Evolutionary conservation across 2,888 invertebrate genomes (phyloP).

Genomic region (Girardia tigrina): DNA sequence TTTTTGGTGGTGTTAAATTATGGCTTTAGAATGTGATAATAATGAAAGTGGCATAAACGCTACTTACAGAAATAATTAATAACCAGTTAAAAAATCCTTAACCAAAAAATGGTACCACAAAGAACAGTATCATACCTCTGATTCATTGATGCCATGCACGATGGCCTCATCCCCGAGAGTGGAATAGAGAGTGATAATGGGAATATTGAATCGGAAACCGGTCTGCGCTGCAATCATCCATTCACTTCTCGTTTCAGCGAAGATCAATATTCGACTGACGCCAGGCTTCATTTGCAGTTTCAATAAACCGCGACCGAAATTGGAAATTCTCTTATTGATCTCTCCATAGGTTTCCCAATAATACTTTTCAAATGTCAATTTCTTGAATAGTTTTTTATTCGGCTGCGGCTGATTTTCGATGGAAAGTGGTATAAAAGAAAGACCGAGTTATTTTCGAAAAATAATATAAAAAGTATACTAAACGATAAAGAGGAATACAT

Average conservation of each 20-base stretch:
- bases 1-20: no score
- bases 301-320: slow-evolving; percentile 71
- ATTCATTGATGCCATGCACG: slow-evolving; percentile 86
- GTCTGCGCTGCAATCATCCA: slow-evolving; percentile 94
- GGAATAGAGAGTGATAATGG: slow-evolving; percentile 89
- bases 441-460: no score
- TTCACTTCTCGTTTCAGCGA: slow-evolving; percentile 90
- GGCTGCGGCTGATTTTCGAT: not conserved
- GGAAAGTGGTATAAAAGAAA: no score
- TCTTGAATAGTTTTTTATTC: slow-evolving; percentile 34
- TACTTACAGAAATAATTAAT: no score
- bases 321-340: slow-evolving; percentile 62
- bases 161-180: slow-evolving; percentile 91
- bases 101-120: no score
- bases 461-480: no score
- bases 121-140: no score
- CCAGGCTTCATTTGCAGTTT: slow-evolving; percentile 62
- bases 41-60: no score
- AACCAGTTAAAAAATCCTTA: no score
- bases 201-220: slow-evolving; percentile 80
- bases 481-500: no score
- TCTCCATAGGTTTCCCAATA: slow-evolving; percentile 71
- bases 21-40: no score
- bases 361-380: slow-evolving; percentile 73
- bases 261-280: slow-evolving; percentile 69